Conservation (phyloP, 2,888 invertebrate species). For the Scaptomyza flava region DNA sequence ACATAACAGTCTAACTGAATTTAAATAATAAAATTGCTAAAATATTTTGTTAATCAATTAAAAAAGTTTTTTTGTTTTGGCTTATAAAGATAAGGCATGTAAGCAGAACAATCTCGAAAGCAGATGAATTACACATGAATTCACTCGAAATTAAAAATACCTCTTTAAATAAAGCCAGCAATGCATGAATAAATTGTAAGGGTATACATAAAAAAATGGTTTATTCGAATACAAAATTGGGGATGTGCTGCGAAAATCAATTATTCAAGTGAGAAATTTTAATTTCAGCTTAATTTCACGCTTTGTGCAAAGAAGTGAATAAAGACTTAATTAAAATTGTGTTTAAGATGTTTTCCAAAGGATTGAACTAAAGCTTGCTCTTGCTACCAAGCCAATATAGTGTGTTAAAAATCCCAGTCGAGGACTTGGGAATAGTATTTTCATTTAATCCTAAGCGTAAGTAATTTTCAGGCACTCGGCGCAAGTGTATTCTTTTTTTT, state of each 20-base stretch:
- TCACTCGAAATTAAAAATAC: background rate
- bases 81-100: too few relatives aligned
- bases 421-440: background rate
- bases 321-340: background rate
- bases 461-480: background rate
- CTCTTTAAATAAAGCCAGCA: too few relatives aligned
- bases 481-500: background rate
- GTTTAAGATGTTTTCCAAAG: background rate
- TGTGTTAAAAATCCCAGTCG: background rate
- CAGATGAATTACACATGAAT: background rate
- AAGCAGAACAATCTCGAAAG: too few relatives aligned
- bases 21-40: too few relatives aligned
- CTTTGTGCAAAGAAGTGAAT: constrained; percentile 1
- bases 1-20: too few relatives aligned
- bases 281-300: constrained; percentile 21
- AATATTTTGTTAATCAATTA: too few relatives aligned
- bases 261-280: constrained; percentile 37
- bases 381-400: background rate
- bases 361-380: too few relatives aligned
- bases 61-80: too few relatives aligned
- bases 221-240: background rate
- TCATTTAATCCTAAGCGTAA: background rate
- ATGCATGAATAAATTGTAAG: background rate
- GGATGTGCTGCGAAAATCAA: constrained; percentile 4
- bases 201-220: background rate